These are phyloP conservation scores for Bursaphelenchus okinawaensis DNA, from an alignment of 2,888 invertebrate genomes.

Conservation along the genomic window DNA sequence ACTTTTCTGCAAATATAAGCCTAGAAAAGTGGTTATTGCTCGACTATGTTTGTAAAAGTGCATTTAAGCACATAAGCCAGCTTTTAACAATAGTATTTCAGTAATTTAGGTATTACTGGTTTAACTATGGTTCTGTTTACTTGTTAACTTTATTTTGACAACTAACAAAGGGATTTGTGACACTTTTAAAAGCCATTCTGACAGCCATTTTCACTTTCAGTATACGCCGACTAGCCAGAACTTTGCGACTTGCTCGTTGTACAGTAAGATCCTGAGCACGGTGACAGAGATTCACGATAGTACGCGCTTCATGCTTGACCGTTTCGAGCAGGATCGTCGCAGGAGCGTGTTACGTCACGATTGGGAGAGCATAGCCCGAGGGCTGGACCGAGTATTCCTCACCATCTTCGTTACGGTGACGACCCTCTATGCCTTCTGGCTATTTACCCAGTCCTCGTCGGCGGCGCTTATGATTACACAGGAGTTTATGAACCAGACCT, in stretches of 20 bases:
- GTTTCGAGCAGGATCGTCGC: slow-evolving; percentile 4
- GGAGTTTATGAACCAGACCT: slow-evolving; percentile 9
- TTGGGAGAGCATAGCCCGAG: slow-evolving; percentile 13
- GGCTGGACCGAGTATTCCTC: slow-evolving; percentile 9
- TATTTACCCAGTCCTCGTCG: slow-evolving; percentile 9
- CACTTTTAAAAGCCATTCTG: too few species aligned
- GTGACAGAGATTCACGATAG: slow-evolving; percentile 1
- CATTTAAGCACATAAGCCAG: too few species aligned
- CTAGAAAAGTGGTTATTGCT: too few species aligned
- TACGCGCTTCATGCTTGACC: not conserved
- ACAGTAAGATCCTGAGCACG: not conserved
- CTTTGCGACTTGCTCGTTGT: not conserved
- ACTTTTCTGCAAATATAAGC: too few species aligned
- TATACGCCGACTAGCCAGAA: not conserved
- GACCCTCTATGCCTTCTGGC: slow-evolving; percentile 3
- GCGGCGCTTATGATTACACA: slow-evolving; percentile 5
- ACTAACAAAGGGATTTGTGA: too few species aligned
- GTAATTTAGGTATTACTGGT: too few species aligned
- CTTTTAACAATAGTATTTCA: too few species aligned
- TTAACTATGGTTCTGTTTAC: too few species aligned
- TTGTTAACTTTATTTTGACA: too few species aligned
- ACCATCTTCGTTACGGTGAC: slow-evolving; percentile 2
- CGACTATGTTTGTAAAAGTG: too few species aligned
- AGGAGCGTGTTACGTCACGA: not conserved
- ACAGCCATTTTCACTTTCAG: not conserved